Evolutionary conservation across 2,113 vertebrate genomes (phyloP).

Genomic region (Plestiodon gilberti): DNA sequence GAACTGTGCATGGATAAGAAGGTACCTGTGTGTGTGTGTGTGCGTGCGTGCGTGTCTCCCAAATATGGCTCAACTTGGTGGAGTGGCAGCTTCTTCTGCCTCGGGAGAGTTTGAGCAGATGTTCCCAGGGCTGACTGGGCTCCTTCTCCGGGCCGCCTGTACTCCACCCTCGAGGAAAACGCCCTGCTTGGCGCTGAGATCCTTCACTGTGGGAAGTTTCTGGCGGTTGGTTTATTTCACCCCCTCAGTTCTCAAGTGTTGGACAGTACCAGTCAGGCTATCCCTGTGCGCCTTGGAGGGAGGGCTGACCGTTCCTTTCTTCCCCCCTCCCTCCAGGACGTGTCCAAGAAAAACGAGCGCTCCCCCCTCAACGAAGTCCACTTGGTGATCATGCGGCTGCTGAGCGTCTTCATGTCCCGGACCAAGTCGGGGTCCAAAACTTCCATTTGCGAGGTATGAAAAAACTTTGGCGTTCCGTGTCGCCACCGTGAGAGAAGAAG

Average conservation of each 20-base stretch:
- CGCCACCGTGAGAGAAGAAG: too few relatives aligned
- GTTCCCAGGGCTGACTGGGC: too few relatives aligned
- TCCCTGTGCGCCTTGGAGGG: background rate
- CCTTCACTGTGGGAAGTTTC: background rate
- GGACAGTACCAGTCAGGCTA: too few relatives aligned
- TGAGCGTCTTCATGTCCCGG: slow-evolving; percentile 98
- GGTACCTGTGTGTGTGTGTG: slow-evolving; percentile 65
- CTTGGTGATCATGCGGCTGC: slow-evolving; percentile 95
- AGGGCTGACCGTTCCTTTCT: background rate
- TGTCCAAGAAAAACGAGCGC: slow-evolving; percentile 95
- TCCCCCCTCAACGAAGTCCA: slow-evolving; percentile 94
- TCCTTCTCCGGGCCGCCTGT: too few relatives aligned
- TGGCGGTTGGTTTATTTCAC: background rate
- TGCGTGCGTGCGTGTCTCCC: too few relatives aligned
- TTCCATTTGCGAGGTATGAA: slow-evolving; percentile 89
- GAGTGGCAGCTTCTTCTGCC: too few relatives aligned
- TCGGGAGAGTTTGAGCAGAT: too few relatives aligned
- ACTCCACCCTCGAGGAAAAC: background rate
- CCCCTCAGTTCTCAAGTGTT: too few relatives aligned
- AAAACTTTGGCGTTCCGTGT: too few relatives aligned
- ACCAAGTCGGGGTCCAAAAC: slow-evolving; percentile 98
- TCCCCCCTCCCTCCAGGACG: slow-evolving; percentile 79
- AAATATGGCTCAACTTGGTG: too few relatives aligned
- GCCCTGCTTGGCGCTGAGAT: background rate
- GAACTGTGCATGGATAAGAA: slow-evolving; percentile 97